These are phyloP conservation scores for Dasypolia templi DNA, from an alignment of 2,888 invertebrate genomes.

Conservation along the genomic window DNA sequence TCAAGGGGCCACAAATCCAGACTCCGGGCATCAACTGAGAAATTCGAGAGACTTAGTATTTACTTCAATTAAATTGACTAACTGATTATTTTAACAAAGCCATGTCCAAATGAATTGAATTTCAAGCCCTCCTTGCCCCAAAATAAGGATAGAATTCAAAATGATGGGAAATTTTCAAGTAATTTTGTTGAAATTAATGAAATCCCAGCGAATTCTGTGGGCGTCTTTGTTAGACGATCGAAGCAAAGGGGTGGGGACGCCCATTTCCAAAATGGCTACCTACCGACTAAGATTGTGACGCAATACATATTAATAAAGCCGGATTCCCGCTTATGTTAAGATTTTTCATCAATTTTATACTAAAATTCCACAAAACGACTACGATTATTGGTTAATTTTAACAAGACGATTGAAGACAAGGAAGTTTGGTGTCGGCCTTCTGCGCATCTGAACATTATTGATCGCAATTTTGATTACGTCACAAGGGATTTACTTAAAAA, in stretches of 20 bases:
- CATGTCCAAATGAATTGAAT: neutral
- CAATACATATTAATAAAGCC: slow-evolving; percentile 58
- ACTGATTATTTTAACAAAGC: neutral
- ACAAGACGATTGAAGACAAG: slow-evolving; percentile 29
- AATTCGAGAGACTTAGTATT: neutral
- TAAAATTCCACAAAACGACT: neutral
- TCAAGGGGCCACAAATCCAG: too few relatives aligned
- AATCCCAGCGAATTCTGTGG: slow-evolving; percentile 20
- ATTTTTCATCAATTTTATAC: neutral
- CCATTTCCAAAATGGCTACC: slow-evolving; percentile 85
- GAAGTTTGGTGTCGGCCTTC: neutral
- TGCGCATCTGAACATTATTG: slow-evolving; percentile 53
- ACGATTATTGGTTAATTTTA: neutral
- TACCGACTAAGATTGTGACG: slow-evolving; percentile 68
- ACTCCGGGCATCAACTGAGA: neutral
- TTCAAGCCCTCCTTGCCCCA: neutral
- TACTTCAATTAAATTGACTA: neutral
- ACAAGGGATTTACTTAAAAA: slow-evolving; percentile 5
- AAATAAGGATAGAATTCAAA: neutral
- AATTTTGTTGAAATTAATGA: neutral
- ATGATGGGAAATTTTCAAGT: neutral
- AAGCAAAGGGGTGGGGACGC: slow-evolving; percentile 72
- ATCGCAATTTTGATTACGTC: slow-evolving; percentile 36
- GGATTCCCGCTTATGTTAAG: slow-evolving; percentile 18
- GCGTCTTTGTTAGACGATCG: slow-evolving; percentile 50